Conservation (phyloP, 1,140 invertebrate species). For the Trichonephila clavata region DNA sequence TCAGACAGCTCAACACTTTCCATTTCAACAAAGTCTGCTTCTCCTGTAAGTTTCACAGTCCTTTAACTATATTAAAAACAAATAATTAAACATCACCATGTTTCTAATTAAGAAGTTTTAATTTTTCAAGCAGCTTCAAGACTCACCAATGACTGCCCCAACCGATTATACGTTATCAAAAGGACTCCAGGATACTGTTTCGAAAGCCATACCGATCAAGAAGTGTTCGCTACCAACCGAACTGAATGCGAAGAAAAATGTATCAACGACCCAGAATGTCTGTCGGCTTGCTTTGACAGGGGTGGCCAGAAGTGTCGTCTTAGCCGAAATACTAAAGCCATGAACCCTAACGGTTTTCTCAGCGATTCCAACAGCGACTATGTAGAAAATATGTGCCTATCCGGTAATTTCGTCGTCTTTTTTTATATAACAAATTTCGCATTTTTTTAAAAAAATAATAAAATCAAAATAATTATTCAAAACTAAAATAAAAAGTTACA, state of each 20-base stretch:
- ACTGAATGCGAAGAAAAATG: conserved; percentile 95
- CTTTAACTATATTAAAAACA: neutral
- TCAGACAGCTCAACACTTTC: conserved; percentile 91
- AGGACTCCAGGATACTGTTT: neutral
- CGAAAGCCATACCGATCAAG: conserved; percentile 80
- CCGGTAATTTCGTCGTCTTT: conserved; percentile 83
- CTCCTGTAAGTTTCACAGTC: conserved; percentile 85
- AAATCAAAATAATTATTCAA: no score
- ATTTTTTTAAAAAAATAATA: no score
- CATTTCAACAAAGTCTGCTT: conserved; percentile 95
- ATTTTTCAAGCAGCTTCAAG: conserved; percentile 85
- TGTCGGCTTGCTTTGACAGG: conserved; percentile 91
- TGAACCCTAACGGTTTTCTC: conserved; percentile 88
- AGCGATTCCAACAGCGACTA: conserved; percentile 93
- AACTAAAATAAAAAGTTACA: no score
- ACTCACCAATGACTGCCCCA: conserved; percentile 78
- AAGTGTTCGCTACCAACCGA: conserved; percentile 86
- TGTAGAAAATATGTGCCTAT: conserved; percentile 93
- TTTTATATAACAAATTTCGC: neutral
- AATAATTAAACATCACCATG: no score
- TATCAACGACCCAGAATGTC: conserved; percentile 89
- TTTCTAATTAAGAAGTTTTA: neutral
- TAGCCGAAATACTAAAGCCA: conserved; percentile 90
- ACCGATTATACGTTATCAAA: conserved; percentile 46
- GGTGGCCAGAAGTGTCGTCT: conserved; percentile 88